A percentile compares a stretch with the other conserved stretches of the same genome.
Conservation (phyloP, 1,140 invertebrate species). For the Micrasema minimum region DNA sequence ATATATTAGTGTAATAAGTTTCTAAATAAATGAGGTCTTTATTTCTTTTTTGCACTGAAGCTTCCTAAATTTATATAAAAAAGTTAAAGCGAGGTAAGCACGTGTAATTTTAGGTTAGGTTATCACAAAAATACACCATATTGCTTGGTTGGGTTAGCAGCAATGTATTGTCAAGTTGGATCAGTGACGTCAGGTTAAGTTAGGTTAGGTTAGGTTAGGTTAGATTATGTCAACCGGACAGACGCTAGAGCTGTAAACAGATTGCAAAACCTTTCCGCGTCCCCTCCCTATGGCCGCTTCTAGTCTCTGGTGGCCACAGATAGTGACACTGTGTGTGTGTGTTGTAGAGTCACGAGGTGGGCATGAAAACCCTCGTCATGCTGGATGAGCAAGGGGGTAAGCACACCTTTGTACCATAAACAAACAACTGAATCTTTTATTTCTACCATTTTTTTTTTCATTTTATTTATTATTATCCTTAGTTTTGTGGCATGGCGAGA, state of each 20-base stretch:
- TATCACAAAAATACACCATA: too few relatives aligned
- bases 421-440: slow-evolving; percentile 21
- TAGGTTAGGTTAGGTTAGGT: slow-evolving; percentile 10
- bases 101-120: too few relatives aligned
- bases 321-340: slow-evolving; percentile 68
- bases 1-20: too few relatives aligned
- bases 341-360: slow-evolving; percentile 92
- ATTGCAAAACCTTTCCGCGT: slow-evolving; percentile 21
- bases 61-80: too few relatives aligned
- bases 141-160: too few relatives aligned
- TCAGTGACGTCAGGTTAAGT: neutral
- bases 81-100: too few relatives aligned
- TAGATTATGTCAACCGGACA: neutral
- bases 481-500: slow-evolving; percentile 6
- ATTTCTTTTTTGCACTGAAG: too few relatives aligned
- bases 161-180: too few relatives aligned
- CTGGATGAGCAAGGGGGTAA: slow-evolving; percentile 96
- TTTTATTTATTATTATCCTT: slow-evolving; percentile 15
- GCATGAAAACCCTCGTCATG: slow-evolving; percentile 94
- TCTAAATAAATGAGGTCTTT: too few relatives aligned
- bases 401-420: slow-evolving; percentile 64
- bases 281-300: slow-evolving; percentile 25
- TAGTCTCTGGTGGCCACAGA: slow-evolving; percentile 21
- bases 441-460: slow-evolving; percentile 22
- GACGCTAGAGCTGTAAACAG: slow-evolving; percentile 4